Percentiles rank a stretch among this genome's conserved stretches.
Evolutionary conservation across 2,797 vertebrate species (phyloP).

Genomic region (Eulemur coronatus): DNA sequence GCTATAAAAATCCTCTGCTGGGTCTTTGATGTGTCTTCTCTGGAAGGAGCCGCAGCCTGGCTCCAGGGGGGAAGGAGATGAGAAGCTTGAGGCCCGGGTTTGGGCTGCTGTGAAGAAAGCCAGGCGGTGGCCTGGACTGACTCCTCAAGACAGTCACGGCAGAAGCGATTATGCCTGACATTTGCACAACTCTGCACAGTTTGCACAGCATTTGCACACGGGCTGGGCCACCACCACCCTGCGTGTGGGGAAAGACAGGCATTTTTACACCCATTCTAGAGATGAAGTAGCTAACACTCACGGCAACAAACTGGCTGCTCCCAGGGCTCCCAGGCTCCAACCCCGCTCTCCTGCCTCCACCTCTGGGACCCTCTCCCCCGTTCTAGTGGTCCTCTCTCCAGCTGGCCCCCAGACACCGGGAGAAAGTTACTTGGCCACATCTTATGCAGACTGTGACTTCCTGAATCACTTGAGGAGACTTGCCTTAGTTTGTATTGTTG

Average conservation of each 20-base stretch:
- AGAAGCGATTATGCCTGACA: background rate
- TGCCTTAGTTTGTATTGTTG: background rate
- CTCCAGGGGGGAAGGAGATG: background rate
- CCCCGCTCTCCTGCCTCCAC: background rate
- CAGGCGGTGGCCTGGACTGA: background rate
- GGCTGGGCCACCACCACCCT: background rate
- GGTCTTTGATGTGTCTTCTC: slow-evolving; percentile 15
- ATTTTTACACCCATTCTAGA: background rate
- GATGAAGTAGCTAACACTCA: background rate
- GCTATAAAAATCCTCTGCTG: background rate
- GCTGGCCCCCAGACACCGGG: background rate
- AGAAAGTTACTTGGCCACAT: background rate
- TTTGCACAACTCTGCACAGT: background rate
- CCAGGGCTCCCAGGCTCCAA: background rate
- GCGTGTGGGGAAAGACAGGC: background rate
- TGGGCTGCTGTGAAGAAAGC: background rate
- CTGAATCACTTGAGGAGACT: background rate
- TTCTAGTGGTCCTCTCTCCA: background rate
- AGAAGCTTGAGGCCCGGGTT: background rate
- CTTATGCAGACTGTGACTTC: background rate
- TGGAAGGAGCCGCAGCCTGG: background rate
- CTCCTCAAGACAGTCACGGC: background rate
- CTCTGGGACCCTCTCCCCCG: background rate
- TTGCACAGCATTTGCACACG: background rate
- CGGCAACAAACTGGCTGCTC: background rate